Base-by-base conservation (phyloP, 2,888 invertebrate species). In the Acholoe squamosa region DNA sequence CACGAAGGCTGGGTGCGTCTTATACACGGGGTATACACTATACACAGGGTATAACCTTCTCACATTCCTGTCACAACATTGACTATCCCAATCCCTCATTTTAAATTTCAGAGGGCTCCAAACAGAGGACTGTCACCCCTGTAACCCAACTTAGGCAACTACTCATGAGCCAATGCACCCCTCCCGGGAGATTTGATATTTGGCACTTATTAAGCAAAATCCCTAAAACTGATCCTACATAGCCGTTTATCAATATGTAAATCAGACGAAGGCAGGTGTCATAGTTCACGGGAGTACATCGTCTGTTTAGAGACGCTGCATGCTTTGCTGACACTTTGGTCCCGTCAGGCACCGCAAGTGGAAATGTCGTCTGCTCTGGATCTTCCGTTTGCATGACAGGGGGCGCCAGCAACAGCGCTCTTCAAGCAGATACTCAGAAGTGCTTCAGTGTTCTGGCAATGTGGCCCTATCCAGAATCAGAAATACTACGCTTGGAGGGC, bases 331-430 rank as follows among this genome's bases (percentile, higher is more conserved):
- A 7, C 61, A 61, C 61, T 61, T 61, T 19, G 1, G 61, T n/a
- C n/a, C 61, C 61, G 22, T n/a, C 61, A 61, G 61, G 22, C n/a
- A n/a, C 61, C 61, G n/a, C 19, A 19, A n/a, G n/a, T n/a, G 22
- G 22, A 61, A 61, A 61, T n/a, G 61, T 61, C 61, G 61, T 61
- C 61, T 61, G 61, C 61, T 61, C 7, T 61, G 61, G n/a, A 61
- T 61, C 61, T 61, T 19, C 61, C 19, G 22, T n/a, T n/a, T 3
- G 61, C n/a, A 19, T n/a, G 61, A 61, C 61, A 61, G 61, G 61
- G n/a, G 61, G 61, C 61, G 61, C 61, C 61, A 61, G 1, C 3
- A 61, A n/a, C 19, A 1, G 12, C 61, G 1, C 14, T 61, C 61
- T 61, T 19, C 61, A 61, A 61, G n/a, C 61, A 19, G 61, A 61